Evolutionary conservation across 2,888 invertebrate genomes (phyloP).

Genomic region (Agrilus cyanescens): DNA sequence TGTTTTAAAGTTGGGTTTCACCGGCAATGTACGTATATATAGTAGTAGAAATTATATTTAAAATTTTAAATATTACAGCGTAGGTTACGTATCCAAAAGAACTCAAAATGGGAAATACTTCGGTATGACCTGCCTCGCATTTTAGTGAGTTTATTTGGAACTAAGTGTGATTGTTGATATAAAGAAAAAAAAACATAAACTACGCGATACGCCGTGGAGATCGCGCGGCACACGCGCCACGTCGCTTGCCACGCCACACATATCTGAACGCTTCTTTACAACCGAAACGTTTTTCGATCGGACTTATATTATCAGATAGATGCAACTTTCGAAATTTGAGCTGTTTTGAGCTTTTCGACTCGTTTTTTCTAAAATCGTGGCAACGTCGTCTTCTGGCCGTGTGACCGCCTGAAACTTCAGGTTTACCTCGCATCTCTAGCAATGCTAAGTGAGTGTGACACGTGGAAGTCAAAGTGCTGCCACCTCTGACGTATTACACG

Average conservation of each 20-base stretch:
- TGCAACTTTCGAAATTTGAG: no score
- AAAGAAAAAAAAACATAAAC: conserved; percentile 9
- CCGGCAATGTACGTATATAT: conserved; percentile 39
- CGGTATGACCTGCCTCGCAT: conserved; percentile 55
- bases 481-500: conserved; percentile 37
- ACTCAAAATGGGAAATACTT: conserved; percentile 41
- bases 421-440: conserved; percentile 24
- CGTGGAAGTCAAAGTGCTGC: conserved; percentile 28
- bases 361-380: conserved; percentile 1
- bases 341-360: background rate
- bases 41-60: conserved; percentile 39
- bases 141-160: conserved; percentile 67
- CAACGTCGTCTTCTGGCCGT: conserved; percentile 12
- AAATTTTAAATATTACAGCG: conserved; percentile 27
- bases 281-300: no score
- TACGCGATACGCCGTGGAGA: conserved; percentile 20
- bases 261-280: background rate
- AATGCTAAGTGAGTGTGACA: conserved; percentile 38
- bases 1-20: conserved; percentile 36
- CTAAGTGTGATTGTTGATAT: conserved; percentile 60
- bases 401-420: conserved; percentile 4
- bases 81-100: conserved; percentile 42
- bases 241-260: conserved; percentile 8
- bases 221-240: conserved; percentile 15
- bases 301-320: no score